Conservation (phyloP, 2,113 vertebrate species). For the Quiscalus mexicanus region DNA sequence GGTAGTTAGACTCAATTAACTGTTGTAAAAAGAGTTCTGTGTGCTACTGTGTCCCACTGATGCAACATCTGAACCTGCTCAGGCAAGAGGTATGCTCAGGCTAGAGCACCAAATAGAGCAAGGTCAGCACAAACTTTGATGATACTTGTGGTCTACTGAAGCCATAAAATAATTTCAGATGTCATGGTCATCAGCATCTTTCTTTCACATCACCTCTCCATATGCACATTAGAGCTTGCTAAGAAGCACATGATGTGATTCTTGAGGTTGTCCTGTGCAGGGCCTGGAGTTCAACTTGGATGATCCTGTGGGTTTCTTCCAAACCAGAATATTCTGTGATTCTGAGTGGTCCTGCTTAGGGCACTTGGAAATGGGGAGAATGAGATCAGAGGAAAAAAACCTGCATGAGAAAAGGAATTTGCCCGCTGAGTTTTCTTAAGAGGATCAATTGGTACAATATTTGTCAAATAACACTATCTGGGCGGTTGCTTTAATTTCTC, state of each 20-base stretch:
- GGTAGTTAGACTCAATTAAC: constrained; percentile 15
- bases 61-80: background rate
- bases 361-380: background rate
- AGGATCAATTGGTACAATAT: background rate
- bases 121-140: background rate
- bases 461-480: background rate
- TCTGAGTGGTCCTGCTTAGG: background rate
- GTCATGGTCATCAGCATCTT: background rate
- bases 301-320: background rate
- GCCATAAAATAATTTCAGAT: background rate
- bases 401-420: background rate
- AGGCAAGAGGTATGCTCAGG: background rate
- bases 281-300: background rate
- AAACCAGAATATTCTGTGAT: background rate
- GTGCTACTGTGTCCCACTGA: background rate
- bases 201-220: background rate
- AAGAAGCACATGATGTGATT: background rate
- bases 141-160: background rate
- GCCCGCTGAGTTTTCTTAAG: background rate
- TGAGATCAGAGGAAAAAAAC: background rate
- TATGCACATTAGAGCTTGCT: background rate
- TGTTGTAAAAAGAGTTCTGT: background rate
- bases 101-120: background rate
- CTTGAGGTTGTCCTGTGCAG: background rate
- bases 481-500: background rate